A percentile compares a stretch with the other conserved stretches of the same genome.
Conservation (phyloP, 2,797 vertebrate species). For the Acipenser oxyrinchus region DNA sequence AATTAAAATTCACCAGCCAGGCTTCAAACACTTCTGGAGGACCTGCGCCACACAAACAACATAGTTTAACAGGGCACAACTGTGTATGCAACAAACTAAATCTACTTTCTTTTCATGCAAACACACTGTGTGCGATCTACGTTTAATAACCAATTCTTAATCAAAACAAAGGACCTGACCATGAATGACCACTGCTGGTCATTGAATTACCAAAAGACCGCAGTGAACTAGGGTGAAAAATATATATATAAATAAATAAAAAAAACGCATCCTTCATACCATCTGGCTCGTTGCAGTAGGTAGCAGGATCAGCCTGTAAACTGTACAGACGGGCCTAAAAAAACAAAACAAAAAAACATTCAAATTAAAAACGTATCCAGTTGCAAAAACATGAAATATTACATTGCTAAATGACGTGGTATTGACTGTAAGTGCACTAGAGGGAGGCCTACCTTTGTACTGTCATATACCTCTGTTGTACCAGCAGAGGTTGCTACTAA, state of each 20-base stretch:
- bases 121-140: no score
- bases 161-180: no score
- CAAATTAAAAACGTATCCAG: neutral
- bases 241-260: no score
- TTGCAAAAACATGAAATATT: neutral
- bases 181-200: neutral
- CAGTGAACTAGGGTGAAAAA: no score
- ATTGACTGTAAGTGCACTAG: neutral
- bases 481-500: conserved; percentile 88
- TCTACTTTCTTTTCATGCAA: no score
- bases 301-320: conserved; percentile 92
- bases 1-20: conserved; percentile 76
- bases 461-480: conserved; percentile 90
- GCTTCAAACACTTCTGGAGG: conserved; percentile 78
- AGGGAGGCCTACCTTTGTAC: conserved; percentile 73
- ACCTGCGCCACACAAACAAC: conserved; percentile 49
- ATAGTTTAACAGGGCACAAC: no score
- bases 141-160: no score
- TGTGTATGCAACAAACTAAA: no score
- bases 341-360: conserved; percentile 11
- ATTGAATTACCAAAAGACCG: neutral
- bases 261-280: conserved; percentile 52
- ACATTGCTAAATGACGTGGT: neutral
- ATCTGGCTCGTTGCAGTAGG: conserved; percentile 97
- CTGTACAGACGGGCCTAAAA: conserved; percentile 90